These are phyloP conservation scores for Sciurus vulgaris DNA, from an alignment of 2,797 vertebrate species.

Conservation along the genomic window DNA sequence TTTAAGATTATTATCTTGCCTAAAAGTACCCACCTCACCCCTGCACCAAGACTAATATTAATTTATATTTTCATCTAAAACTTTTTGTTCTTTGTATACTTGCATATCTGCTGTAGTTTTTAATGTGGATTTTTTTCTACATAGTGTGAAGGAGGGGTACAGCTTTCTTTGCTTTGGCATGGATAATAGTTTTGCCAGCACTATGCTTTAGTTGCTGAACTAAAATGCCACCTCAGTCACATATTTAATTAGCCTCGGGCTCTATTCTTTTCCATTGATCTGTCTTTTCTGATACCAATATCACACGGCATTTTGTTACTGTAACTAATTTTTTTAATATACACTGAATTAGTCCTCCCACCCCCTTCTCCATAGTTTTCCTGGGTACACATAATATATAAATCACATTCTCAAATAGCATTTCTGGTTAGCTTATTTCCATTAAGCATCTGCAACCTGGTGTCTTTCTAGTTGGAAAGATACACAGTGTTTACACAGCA, in stretches of 20 bases:
- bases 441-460: background rate
- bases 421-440: background rate
- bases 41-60: background rate
- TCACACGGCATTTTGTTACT: background rate
- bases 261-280: background rate
- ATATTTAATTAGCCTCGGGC: background rate
- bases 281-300: constrained; percentile 12
- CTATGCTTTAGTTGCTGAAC: background rate
- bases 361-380: background rate
- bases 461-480: background rate
- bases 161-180: background rate
- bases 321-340: background rate
- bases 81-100: background rate
- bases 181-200: background rate
- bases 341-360: background rate
- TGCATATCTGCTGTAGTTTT: background rate
- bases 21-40: background rate
- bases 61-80: constrained; percentile 41
- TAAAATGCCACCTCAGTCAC: background rate
- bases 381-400: background rate
- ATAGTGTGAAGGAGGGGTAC: background rate
- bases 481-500: background rate
- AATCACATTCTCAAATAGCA: background rate
- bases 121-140: background rate
- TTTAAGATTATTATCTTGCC: background rate